Conservation (phyloP, 2,113 vertebrate species). For the Heterotilapia buettikoferi region DNA sequence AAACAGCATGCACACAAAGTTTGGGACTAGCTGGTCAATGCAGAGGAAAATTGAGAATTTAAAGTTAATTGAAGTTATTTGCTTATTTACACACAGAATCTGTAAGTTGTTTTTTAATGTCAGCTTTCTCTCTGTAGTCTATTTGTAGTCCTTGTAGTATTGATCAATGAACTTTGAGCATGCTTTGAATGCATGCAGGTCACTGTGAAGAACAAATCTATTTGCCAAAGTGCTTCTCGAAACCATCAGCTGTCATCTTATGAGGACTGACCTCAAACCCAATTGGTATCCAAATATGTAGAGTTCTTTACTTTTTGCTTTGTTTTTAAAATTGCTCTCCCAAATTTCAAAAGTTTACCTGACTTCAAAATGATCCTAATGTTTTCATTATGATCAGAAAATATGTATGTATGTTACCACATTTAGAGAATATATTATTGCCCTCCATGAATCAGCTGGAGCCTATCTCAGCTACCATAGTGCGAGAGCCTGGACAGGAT, state of each 20-base stretch:
- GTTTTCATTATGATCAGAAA: background rate
- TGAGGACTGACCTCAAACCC: background rate
- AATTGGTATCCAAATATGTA: background rate
- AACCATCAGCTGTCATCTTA: background rate
- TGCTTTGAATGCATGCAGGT: background rate
- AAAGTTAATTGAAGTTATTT: background rate
- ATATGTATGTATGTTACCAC: background rate
- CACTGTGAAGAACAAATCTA: background rate
- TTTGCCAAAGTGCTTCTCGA: background rate
- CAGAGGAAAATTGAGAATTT: background rate
- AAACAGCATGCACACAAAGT: background rate
- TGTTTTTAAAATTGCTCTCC: background rate
- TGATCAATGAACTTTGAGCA: background rate
- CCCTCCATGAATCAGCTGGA: background rate
- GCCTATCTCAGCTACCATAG: background rate
- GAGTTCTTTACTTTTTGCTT: background rate
- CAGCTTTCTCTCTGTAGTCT: background rate
- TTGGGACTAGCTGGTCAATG: background rate
- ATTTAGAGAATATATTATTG: background rate
- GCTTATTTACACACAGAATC: background rate
- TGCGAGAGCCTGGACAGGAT: background rate
- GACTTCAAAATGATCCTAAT: background rate
- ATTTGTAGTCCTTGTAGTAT: background rate
- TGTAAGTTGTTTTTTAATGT: background rate
- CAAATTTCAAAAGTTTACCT: background rate